Evolutionary conservation across 2,888 invertebrate species (phyloP).

Genomic region (Oligia fasciuncula): DNA sequence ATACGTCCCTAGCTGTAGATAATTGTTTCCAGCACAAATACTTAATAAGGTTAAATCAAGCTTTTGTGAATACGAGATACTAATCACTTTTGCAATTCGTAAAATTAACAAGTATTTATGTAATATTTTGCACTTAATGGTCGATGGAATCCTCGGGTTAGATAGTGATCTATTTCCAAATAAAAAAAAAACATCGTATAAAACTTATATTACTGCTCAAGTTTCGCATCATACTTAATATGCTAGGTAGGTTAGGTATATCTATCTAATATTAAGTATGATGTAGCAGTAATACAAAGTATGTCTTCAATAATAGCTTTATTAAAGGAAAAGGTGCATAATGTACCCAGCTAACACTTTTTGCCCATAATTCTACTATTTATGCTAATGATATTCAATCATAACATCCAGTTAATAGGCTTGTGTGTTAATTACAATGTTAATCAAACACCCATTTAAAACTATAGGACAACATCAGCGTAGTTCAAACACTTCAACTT

Average conservation of each 20-base stretch:
- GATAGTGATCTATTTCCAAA: background rate
- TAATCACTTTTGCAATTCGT: background rate
- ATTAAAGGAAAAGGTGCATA: background rate
- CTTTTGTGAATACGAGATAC: background rate
- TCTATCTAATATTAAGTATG: no score
- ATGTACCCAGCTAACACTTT: background rate
- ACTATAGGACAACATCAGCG: background rate
- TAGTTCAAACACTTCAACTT: slow-evolving; percentile 15
- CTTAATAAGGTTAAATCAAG: background rate
- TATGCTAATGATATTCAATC: slow-evolving; percentile 7
- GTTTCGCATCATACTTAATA: background rate
- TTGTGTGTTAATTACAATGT: slow-evolving; percentile 4
- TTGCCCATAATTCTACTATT: background rate
- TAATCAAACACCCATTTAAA: slow-evolving; percentile 6
- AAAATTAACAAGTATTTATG: background rate
- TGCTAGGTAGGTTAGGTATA: background rate
- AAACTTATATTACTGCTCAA: background rate
- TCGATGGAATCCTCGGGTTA: background rate
- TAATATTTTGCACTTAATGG: background rate
- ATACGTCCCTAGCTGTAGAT: background rate
- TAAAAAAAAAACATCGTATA: background rate
- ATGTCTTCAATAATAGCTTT: slow-evolving; percentile 6
- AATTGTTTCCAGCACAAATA: background rate
- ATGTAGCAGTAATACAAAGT: background rate
- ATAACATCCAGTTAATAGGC: background rate